Conservation (phyloP, 2,888 invertebrate genomes). For the Homarus gammarus region DNA sequence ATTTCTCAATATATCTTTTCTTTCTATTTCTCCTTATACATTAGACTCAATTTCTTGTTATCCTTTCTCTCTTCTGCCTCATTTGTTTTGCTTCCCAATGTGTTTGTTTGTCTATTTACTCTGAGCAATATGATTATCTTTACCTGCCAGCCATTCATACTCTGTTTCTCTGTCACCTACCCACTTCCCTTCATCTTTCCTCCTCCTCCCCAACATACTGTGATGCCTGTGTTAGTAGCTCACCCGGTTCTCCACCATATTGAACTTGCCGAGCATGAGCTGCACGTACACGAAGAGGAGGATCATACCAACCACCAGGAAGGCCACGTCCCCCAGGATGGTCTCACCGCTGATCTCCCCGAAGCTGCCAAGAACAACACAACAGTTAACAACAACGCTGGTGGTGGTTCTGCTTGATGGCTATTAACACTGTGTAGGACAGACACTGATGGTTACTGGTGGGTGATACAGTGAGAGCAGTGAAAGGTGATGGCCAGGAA, state of each 20-base stretch:
- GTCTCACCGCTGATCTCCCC: constrained; percentile 86
- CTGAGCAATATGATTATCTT: too few species aligned
- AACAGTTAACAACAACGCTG: not conserved
- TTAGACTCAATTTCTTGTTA: too few species aligned
- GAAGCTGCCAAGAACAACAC: constrained; percentile 81
- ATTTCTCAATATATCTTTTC: not conserved
- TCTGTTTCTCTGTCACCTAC: too few species aligned
- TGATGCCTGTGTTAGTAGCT: too few species aligned
- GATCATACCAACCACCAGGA: constrained; percentile 84
- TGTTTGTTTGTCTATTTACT: too few species aligned
- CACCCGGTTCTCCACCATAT: constrained; percentile 87
- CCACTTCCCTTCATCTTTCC: too few species aligned
- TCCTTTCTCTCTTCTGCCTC: not conserved
- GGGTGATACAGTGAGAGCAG: not conserved
- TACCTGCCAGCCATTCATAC: too few species aligned
- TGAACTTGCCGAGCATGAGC: constrained; percentile 86
- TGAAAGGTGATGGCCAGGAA: not conserved
- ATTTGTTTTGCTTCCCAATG: too few species aligned
- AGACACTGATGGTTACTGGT: not conserved
- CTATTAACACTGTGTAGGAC: too few species aligned
- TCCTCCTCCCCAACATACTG: not conserved
- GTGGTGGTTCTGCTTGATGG: not conserved
- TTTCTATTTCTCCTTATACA: not conserved
- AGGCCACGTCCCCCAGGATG: constrained; percentile 87
- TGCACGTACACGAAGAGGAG: constrained; percentile 88